phyloP scores from a whole-genome alignment of 2,888 invertebrate species.

The Dryadula phaetusa region DNA sequence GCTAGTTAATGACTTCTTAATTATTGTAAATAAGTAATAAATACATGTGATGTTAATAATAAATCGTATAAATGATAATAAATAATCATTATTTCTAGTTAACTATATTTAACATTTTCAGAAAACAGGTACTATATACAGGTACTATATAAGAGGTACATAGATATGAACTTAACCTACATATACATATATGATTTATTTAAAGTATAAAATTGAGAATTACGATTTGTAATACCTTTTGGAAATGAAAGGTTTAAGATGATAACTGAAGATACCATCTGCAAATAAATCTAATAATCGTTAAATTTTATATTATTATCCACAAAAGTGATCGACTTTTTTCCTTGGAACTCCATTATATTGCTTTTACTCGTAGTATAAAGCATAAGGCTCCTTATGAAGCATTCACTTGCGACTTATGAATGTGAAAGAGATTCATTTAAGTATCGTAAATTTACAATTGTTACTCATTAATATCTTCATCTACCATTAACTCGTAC shows the following conservation, averaged over 20 bases:
- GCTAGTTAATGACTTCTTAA: no score
- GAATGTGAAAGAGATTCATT: constrained; percentile 3
- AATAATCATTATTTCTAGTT: no score
- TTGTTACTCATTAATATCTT: constrained; percentile 4
- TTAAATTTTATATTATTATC: neutral
- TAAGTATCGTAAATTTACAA: constrained; percentile 9
- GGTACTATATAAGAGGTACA: no score
- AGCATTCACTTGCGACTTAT: constrained; percentile 14
- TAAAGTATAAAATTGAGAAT: neutral
- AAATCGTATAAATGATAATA: no score
- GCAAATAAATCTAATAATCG: neutral
- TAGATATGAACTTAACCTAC: no score
- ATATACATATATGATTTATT: neutral
- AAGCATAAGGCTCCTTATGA: constrained; percentile 1
- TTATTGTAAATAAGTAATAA: no score
- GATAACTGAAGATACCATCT: neutral
- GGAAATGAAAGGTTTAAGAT: neutral
- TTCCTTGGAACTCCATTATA: neutral
- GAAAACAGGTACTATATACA: no score
- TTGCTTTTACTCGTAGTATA: constrained; percentile 13
- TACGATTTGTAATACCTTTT: no score
- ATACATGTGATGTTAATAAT: no score
- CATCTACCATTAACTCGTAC: neutral
- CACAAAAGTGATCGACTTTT: neutral
- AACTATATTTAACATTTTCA: no score